phyloP scores from a whole-genome alignment of 2,888 invertebrate species.

The Epinotia nisella region DNA sequence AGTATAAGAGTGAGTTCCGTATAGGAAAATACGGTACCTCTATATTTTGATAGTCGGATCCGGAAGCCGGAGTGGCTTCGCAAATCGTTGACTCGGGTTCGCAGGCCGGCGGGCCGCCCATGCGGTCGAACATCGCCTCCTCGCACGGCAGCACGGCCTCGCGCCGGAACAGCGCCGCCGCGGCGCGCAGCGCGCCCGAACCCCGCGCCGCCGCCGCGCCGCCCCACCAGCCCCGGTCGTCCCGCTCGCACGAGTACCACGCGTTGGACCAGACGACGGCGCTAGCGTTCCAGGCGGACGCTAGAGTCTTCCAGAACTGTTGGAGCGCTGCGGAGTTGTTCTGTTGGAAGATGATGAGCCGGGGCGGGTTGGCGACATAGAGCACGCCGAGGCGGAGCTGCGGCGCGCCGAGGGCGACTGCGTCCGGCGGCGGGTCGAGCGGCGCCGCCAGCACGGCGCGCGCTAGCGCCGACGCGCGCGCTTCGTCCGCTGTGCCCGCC shows the following conservation, averaged over 20 bases:
- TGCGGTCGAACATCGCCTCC: constrained; percentile 87
- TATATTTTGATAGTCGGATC: constrained; percentile 60
- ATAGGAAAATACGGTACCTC: constrained; percentile 59
- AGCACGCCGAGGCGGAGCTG: constrained; percentile 79
- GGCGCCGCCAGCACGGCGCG: constrained; percentile 74
- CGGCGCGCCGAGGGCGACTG: constrained; percentile 80
- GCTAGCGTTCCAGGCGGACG: constrained; percentile 79
- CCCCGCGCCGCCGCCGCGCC: constrained; percentile 78
- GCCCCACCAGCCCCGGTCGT: constrained; percentile 75
- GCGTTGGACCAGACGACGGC: constrained; percentile 77
- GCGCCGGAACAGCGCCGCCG: constrained; percentile 85
- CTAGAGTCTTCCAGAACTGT: constrained; percentile 83
- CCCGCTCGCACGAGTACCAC: constrained; percentile 77
- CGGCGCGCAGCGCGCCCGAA: constrained; percentile 76
- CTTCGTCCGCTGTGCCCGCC: constrained; percentile 72
- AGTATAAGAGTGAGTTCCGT: neutral
- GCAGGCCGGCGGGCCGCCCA: constrained; percentile 83
- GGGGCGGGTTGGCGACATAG: constrained; percentile 72
- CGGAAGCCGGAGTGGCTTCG: constrained; percentile 65
- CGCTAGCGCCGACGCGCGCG: constrained; percentile 73
- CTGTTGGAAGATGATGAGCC: constrained; percentile 76
- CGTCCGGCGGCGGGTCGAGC: constrained; percentile 72
- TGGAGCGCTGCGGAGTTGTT: constrained; percentile 80
- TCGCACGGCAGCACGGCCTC: constrained; percentile 90
- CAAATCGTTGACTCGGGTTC: constrained; percentile 72